Evolutionary conservation across 2,113 vertebrate species (phyloP).

Genomic region (Euleptes europaea): DNA sequence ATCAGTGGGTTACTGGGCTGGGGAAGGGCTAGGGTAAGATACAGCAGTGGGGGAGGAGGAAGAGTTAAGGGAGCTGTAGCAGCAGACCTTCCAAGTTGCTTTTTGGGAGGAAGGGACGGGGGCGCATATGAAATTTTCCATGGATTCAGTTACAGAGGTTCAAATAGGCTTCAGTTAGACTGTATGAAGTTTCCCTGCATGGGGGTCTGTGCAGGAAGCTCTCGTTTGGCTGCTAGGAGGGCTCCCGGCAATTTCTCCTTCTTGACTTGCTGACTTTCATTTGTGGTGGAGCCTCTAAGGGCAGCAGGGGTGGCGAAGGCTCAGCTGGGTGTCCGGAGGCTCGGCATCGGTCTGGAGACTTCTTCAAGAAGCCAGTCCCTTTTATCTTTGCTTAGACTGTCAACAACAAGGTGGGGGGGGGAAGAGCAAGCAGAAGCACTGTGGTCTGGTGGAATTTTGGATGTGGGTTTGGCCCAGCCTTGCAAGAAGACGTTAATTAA

Average conservation of each 20-base stretch:
- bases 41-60: neutral
- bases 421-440: neutral
- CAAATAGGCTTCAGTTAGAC: neutral
- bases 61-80: neutral
- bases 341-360: neutral
- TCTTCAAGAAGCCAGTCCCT: neutral
- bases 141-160: neutral
- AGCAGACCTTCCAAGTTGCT: neutral
- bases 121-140: neutral
- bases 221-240: neutral
- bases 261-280: neutral
- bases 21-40: neutral
- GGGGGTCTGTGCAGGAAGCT: too few relatives aligned
- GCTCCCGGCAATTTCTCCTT: neutral
- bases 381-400: neutral
- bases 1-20: neutral
- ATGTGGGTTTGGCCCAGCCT: neutral
- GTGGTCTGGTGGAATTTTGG: neutral
- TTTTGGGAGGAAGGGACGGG: neutral
- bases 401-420: too few relatives aligned
- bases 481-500: slow-evolving; percentile 3
- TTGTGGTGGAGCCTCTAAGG: neutral
- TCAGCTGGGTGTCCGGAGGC: neutral
- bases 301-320: neutral
- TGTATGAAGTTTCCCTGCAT: too few relatives aligned